Percentiles rank a stretch among this genome's conserved stretches.
phyloP scores from a whole-genome alignment of 2,113 vertebrate species.

The Vombatus ursinus region DNA sequence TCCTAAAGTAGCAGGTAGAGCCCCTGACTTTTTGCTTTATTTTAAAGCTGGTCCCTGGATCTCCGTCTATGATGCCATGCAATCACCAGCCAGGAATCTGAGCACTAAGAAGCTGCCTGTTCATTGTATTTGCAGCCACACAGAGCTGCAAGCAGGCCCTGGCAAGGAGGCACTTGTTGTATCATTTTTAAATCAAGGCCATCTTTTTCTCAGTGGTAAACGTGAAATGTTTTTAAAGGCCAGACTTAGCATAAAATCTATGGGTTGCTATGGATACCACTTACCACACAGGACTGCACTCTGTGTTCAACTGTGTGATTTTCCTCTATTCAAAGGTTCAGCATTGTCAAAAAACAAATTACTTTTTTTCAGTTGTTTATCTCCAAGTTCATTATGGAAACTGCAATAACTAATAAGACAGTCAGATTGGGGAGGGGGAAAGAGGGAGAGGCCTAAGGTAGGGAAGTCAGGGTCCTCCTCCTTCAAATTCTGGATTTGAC shows the following conservation, averaged over 20 bases:
- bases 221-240: constrained; percentile 93
- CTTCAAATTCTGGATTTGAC: constrained; percentile 77
- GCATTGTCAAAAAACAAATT: constrained; percentile 89
- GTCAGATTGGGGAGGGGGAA: not conserved
- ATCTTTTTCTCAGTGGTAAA: constrained; percentile 89
- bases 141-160: constrained; percentile 80
- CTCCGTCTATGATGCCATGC: constrained; percentile 76
- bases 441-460: not conserved
- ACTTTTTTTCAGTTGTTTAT: constrained; percentile 87
- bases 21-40: constrained; percentile 23
- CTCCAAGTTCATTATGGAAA: constrained; percentile 84
- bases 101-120: constrained; percentile 75
- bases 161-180: constrained; percentile 84
- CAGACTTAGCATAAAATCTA: constrained; percentile 92
- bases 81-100: constrained; percentile 67
- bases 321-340: constrained; percentile 87
- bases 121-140: constrained; percentile 85
- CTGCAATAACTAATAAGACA: constrained; percentile 82
- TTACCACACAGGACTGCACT: constrained; percentile 89
- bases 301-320: constrained; percentile 87
- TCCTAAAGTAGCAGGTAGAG: constrained; percentile 70
- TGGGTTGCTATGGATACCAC: constrained; percentile 91
- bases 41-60: constrained; percentile 61
- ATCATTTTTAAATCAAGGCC: constrained; percentile 91
- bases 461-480: constrained; percentile 75